Conservation (phyloP, 2,888 invertebrate species). For the Sinelater perroti region DNA sequence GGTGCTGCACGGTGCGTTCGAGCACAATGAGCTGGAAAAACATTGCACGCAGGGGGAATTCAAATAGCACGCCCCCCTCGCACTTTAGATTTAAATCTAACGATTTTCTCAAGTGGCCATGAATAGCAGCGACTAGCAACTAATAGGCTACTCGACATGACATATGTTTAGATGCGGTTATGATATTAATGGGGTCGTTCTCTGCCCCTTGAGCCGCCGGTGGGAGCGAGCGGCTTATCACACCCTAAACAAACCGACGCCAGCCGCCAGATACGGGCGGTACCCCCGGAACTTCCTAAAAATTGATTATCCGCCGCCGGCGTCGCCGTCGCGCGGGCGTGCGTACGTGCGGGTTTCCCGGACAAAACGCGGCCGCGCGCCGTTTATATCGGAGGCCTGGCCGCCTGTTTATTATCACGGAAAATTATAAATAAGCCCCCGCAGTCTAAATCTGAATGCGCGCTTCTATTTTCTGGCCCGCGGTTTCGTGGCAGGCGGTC, state of each 20-base stretch:
- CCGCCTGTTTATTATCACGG: conserved; percentile 20
- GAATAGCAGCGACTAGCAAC: conserved; percentile 44
- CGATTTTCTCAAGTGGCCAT: conserved; percentile 47
- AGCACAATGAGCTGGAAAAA: conserved; percentile 31
- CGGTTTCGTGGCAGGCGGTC: conserved; percentile 13
- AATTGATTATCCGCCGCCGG: conserved; percentile 27
- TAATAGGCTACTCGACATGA: conserved; percentile 48
- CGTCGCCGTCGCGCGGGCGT: conserved; percentile 1
- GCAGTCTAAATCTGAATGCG: conserved; percentile 12
- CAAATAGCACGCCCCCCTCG: conserved; percentile 26
- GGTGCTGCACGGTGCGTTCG: conserved; percentile 4
- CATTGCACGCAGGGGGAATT: conserved; percentile 21
- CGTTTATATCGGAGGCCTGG: conserved; percentile 12
- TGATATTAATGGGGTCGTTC: conserved; percentile 46
- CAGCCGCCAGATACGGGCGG: conserved; percentile 38
- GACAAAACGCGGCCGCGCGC: conserved; percentile 2
- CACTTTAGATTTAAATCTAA: conserved; percentile 46
- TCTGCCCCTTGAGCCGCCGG: conserved; percentile 31
- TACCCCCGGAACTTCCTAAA: conserved; percentile 34
- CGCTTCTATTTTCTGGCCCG: conserved; percentile 23
- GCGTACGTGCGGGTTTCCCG: conserved; percentile 12
- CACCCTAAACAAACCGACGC: conserved; percentile 47
- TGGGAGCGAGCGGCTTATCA: conserved; percentile 44
- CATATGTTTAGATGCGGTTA: conserved; percentile 50
- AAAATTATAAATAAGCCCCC: conserved; percentile 28